phyloP scores from a whole-genome alignment of 2,888 invertebrate genomes.

The Deilephila porcellus region DNA sequence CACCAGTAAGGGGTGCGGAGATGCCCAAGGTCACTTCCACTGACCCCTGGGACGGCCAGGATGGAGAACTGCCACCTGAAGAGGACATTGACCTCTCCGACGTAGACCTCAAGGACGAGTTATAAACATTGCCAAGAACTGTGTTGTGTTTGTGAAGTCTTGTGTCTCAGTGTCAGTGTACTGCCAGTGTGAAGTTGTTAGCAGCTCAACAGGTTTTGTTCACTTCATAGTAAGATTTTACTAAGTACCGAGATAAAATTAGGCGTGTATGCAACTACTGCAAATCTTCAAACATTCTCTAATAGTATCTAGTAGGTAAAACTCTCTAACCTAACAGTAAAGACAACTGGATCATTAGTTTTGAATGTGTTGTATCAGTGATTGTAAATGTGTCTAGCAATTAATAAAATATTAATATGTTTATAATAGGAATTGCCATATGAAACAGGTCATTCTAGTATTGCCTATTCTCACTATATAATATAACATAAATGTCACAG shows the following conservation, averaged over 20 bases:
- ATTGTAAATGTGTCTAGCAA: background rate
- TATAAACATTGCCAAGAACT: slow-evolving; percentile 75
- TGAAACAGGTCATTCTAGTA: background rate
- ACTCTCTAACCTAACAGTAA: background rate
- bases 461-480: slow-evolving; percentile 2
- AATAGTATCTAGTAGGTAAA: background rate
- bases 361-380: background rate
- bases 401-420: background rate
- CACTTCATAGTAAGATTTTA: background rate
- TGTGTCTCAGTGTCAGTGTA: slow-evolving; percentile 6
- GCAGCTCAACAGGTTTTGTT: background rate
- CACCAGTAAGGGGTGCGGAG: slow-evolving; percentile 92
- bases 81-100: slow-evolving; percentile 97
- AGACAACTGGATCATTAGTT: background rate
- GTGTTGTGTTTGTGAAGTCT: slow-evolving; percentile 17
- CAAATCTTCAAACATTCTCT: background rate
- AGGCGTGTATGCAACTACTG: background rate
- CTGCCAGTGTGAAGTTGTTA: background rate
- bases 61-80: slow-evolving; percentile 92
- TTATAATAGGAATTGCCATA: background rate
- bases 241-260: background rate
- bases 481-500: background rate
- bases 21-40: slow-evolving; percentile 89
- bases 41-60: slow-evolving; percentile 97
- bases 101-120: slow-evolving; percentile 91